Conservation (phyloP, 2,113 vertebrate genomes). For the Scortum barcoo region DNA sequence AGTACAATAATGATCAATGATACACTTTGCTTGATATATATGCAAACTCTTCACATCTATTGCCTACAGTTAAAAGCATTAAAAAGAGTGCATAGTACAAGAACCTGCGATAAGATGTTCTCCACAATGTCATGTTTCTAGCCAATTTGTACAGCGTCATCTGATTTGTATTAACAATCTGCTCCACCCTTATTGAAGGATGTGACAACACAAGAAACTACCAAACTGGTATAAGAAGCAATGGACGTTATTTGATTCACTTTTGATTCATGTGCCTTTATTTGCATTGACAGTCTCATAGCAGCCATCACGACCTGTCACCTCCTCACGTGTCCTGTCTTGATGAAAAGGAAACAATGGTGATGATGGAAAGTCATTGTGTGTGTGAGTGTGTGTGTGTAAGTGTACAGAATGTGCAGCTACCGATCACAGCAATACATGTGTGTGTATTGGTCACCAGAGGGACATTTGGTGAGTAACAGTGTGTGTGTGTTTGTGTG, state of each 20-base stretch:
- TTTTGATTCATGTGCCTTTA: neutral
- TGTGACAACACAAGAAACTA: conserved; percentile 6
- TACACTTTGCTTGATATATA: too few relatives aligned
- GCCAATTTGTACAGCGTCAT: neutral
- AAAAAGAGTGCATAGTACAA: too few relatives aligned
- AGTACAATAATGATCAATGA: neutral
- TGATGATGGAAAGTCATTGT: conserved; percentile 58
- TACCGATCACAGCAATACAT: conserved; percentile 26
- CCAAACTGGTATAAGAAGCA: neutral
- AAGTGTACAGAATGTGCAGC: conserved; percentile 21
- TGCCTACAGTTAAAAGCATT: too few relatives aligned
- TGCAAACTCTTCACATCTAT: too few relatives aligned
- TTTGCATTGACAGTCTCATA: neutral
- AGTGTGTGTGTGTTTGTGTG: conserved; percentile 75
- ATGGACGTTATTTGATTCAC: neutral
- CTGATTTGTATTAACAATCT: neutral
- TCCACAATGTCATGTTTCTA: neutral
- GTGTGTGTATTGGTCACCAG: conserved; percentile 88
- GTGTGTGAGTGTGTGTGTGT: conserved; percentile 41
- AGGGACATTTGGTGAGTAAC: conserved; percentile 91
- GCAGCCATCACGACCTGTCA: neutral
- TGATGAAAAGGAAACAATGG: conserved; percentile 15
- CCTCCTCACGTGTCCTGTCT: conserved; percentile 5
- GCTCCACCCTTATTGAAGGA: neutral
- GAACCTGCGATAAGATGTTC: neutral